Conservation (phyloP, 2,888 invertebrate species). For the Chirona hameri region DNA sequence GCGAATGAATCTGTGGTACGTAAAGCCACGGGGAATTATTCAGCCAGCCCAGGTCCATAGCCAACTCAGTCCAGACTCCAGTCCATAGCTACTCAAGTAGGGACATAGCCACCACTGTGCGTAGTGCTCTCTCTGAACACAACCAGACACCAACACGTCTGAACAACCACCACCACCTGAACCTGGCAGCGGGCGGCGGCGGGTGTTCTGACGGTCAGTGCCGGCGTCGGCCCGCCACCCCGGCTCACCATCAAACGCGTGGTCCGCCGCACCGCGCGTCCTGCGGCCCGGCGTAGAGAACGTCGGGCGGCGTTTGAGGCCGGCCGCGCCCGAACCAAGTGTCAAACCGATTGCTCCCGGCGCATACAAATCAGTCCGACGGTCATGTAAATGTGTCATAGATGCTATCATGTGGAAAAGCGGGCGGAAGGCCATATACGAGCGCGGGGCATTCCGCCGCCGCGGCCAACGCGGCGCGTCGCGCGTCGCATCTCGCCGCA, state of each 20-base stretch:
- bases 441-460: neutral
- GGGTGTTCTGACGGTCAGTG: neutral
- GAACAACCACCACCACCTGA: too few species aligned
- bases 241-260: neutral
- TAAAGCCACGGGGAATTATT: too few species aligned
- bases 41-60: too few species aligned
- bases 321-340: neutral
- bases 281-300: neutral
- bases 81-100: too few species aligned
- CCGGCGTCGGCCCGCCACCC: neutral
- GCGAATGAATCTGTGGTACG: too few species aligned
- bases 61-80: too few species aligned
- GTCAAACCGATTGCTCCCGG: constrained; percentile 24
- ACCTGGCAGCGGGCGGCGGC: too few species aligned
- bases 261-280: neutral
- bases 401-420: constrained; percentile 22
- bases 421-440: neutral
- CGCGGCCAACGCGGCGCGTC: neutral
- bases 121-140: too few species aligned
- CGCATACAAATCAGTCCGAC: constrained; percentile 7
- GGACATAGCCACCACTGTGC: too few species aligned
- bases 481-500: neutral
- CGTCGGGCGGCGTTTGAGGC: neutral
- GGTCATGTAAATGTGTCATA: neutral
- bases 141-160: too few species aligned